A percentile compares a stretch with the other conserved stretches of the same genome.
These are phyloP conservation scores for Drosophila quinaria DNA, from an alignment of 2,888 invertebrate species.

Conservation along the genomic window DNA sequence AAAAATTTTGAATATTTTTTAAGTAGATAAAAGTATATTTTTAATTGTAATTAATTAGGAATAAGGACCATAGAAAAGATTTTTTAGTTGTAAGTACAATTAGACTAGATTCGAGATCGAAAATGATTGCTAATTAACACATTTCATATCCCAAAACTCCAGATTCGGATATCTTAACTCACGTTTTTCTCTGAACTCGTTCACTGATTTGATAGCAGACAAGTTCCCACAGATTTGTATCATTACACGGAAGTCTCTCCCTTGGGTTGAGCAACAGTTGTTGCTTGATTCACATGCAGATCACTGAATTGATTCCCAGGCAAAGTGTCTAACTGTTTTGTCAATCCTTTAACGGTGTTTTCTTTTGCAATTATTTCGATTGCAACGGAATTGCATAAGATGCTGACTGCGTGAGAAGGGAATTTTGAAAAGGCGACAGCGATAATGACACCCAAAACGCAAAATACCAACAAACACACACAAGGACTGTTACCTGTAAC, in stretches of 20 bases:
- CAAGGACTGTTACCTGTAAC: constrained; percentile 1
- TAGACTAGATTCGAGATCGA: too few relatives aligned
- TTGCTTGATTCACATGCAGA: constrained; percentile 46
- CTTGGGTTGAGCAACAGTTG: constrained; percentile 29
- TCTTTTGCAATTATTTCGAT: constrained; percentile 61
- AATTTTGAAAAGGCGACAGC: constrained; percentile 3
- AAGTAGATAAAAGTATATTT: too few relatives aligned
- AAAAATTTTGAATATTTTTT: too few relatives aligned
- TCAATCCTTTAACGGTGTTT: constrained; percentile 59
- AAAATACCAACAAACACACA: neutral
- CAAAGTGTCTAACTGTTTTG: constrained; percentile 39
- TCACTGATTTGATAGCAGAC: neutral
- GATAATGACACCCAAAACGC: constrained; percentile 43
- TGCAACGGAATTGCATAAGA: constrained; percentile 61
- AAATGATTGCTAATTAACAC: neutral
- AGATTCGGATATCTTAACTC: neutral
- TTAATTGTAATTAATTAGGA: too few relatives aligned
- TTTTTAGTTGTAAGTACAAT: neutral
- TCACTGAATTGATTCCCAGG: constrained; percentile 22
- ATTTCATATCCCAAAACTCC: neutral
- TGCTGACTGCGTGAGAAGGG: constrained; percentile 77
- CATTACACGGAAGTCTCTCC: neutral
- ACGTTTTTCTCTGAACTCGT: neutral
- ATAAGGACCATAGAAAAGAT: neutral
- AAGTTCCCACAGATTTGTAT: constrained; percentile 39